Base-by-base conservation (phyloP, 2,797 vertebrate species). In the Rhynchonycteris naso region DNA sequence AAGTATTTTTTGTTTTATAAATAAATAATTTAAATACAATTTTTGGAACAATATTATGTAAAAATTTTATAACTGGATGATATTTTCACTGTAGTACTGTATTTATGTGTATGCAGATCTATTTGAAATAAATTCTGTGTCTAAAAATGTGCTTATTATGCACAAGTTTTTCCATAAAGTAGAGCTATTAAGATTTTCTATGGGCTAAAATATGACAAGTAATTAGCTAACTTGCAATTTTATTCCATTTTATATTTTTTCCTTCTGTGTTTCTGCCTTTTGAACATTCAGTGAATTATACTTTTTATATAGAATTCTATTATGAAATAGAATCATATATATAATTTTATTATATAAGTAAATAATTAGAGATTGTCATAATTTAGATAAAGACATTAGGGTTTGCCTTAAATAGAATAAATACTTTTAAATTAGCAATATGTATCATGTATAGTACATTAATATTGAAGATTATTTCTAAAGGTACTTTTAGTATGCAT, bases 101-200 rank as follows among this genome's bases (percentile, higher is more conserved):
- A n/a, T 56, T 96, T 95, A 95, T 92, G 19, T 76, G 11, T 1
- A 11, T 78, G 4, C 50, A 66, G 50, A 87, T 19, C 2, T 12
- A 68, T 52, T 75, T 95, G 38, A 47, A 75, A 84, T 87, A 90
- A 81, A 68, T 83, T 35, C 14, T 69, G 43, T 5, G 21, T 80
- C 14, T 76, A n/a, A 79, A 74, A 30, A 0, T 87, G 12, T 94
- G 76, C 50, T 93, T 84, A 87, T 66, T 94, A 50, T 90, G 72
- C 66, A 68, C 21, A 93, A 83, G 7, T 94, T 80, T 91, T 76
- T 7, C 58, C 15, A 61, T 87, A 79, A 87, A 90, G 71, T 21
- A 74, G 21, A 89, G 12, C 4, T 24, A 65, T 90, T 94, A 78
- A 91, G 1, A 75, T 92, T 87, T 83, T 24, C 47, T 87, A 19